Evolutionary conservation across 2,113 vertebrate genomes (phyloP).

Genomic region (Neolamprologus fasciatus): DNA sequence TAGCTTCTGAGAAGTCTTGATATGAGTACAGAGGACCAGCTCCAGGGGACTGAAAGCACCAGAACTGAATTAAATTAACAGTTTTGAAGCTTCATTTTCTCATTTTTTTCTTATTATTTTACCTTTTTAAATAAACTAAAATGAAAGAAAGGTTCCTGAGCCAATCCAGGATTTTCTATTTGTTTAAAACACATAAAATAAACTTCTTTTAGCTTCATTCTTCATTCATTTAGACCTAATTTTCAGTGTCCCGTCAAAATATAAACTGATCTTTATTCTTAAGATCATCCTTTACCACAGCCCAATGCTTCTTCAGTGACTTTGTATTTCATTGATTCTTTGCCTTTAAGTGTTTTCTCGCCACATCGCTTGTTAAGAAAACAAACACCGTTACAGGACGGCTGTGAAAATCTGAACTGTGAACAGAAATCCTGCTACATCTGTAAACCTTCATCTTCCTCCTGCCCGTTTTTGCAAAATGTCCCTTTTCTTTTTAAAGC

Average conservation of each 20-base stretch:
- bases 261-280: neutral
- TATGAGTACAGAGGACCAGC: neutral
- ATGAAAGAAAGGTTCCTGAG: fast-evolving
- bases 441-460: neutral
- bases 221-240: fast-evolving
- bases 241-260: neutral
- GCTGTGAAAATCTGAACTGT: neutral
- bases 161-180: neutral
- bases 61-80: neutral
- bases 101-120: neutral
- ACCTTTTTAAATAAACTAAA: neutral
- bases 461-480: neutral
- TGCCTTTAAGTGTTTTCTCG: neutral
- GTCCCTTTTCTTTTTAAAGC: no score
- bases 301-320: neutral
- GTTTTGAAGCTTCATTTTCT: neutral
- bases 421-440: neutral
- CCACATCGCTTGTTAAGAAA: neutral
- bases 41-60: neutral
- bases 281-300: fast-evolving
- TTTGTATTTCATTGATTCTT: neutral
- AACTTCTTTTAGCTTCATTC: neutral
- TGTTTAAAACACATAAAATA: neutral
- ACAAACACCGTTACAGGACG: neutral
- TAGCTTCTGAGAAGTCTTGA: neutral